Evolutionary conservation across 2,113 vertebrate genomes (phyloP).

Genomic region (Etia nguti): DNA sequence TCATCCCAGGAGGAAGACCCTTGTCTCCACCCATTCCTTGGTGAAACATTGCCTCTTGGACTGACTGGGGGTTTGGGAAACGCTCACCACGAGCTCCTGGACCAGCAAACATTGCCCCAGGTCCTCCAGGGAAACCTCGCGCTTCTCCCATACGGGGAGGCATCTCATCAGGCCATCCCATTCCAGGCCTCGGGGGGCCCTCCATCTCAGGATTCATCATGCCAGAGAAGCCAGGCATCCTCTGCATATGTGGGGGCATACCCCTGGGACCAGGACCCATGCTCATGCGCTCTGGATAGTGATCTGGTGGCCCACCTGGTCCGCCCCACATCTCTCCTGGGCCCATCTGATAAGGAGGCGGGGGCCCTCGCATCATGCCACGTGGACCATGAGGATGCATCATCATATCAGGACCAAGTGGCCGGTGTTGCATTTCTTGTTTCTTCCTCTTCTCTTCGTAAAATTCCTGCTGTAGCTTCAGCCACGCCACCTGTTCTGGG

Average conservation of each 20-base stretch:
- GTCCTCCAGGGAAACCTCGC: constrained; percentile 88
- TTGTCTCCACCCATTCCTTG: constrained; percentile 92
- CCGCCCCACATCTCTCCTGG: constrained; percentile 89
- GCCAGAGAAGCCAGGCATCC: constrained; percentile 90
- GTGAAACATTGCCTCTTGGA: constrained; percentile 93
- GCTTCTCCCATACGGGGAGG: constrained; percentile 89
- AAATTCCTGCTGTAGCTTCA: constrained; percentile 97
- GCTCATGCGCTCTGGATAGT: constrained; percentile 87
- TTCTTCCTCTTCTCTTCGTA: constrained; percentile 97
- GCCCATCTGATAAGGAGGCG: constrained; percentile 94
- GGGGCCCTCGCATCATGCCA: constrained; percentile 89
- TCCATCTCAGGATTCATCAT: constrained; percentile 98
- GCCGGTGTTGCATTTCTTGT: constrained; percentile 94
- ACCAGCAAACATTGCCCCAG: constrained; percentile 85
- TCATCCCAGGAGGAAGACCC: constrained; percentile 86
- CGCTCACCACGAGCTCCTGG: constrained; percentile 92
- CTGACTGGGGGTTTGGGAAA: constrained; percentile 90
- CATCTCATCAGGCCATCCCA: constrained; percentile 96
- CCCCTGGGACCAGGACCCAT: constrained; percentile 85
- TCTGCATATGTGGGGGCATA: constrained; percentile 88
- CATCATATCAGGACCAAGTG: constrained; percentile 92
- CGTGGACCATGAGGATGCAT: constrained; percentile 92
- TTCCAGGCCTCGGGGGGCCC: constrained; percentile 87
- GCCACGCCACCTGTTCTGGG: constrained; percentile 96
- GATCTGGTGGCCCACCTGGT: constrained; percentile 78